Percentiles rank a stretch among this genome's conserved stretches.
These are phyloP conservation scores for Corythaeola cristata DNA, from an alignment of 2,113 vertebrate species.

Conservation along the genomic window DNA sequence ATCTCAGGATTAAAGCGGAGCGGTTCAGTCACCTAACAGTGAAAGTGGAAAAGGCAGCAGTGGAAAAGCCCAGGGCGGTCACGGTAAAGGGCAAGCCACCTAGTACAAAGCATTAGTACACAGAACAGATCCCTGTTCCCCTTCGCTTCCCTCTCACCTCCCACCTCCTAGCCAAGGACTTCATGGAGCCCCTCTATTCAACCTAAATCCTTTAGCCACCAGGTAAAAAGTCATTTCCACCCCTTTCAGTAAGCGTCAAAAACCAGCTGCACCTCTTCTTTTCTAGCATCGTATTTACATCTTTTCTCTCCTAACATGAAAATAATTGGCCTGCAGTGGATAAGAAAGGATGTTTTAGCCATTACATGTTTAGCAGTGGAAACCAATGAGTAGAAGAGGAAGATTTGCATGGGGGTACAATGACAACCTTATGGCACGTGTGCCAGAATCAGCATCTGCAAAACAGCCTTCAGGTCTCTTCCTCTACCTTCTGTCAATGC, in stretches of 20 bases:
- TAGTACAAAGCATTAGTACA: not conserved
- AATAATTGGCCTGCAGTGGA: not conserved
- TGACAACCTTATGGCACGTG: conserved; percentile 10
- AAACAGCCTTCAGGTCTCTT: conserved; percentile 6
- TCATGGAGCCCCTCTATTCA: not conserved
- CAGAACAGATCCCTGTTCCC: not conserved
- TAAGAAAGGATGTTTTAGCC: not conserved
- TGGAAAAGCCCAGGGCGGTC: not conserved
- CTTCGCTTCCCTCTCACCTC: not conserved
- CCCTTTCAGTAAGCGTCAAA: not conserved
- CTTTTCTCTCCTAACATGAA: not conserved
- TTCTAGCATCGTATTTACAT: not conserved
- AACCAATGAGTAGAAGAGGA: not conserved
- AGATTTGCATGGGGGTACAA: not conserved
- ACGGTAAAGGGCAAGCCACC: not conserved
- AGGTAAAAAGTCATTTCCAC: not conserved
- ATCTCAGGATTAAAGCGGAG: not conserved
- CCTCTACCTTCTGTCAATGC: not conserved
- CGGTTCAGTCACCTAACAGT: not conserved
- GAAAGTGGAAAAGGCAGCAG: not conserved
- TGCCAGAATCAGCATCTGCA: conserved; percentile 45
- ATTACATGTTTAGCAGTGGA: not conserved
- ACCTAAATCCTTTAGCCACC: not conserved
- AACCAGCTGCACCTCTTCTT: not conserved
- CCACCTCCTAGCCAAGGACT: not conserved